Conservation (phyloP, 1,140 invertebrate genomes). For the Drosophila sturtevanti region DNA sequence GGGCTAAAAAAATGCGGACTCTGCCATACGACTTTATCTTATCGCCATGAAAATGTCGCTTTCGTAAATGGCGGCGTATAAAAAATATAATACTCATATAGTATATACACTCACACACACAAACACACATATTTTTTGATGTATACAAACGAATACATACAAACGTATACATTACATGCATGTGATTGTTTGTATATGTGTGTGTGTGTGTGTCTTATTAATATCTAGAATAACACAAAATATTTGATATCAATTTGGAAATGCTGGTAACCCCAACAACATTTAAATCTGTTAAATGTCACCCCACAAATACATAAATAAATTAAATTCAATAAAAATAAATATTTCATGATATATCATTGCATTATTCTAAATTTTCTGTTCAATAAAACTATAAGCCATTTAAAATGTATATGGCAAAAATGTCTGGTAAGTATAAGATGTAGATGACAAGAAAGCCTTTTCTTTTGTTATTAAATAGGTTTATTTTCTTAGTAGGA, state of each 20-base stretch:
- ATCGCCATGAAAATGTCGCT: slow-evolving; percentile 68
- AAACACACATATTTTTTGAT: neutral
- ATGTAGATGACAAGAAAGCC: too few relatives aligned
- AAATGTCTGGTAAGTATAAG: too few relatives aligned
- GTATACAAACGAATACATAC: slow-evolving; percentile 4
- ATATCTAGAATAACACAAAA: slow-evolving; percentile 1
- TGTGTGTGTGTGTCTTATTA: neutral
- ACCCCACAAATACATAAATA: neutral
- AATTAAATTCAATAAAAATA: neutral
- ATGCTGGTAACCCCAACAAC: neutral
- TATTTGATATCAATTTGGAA: neutral
- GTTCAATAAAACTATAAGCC: too few relatives aligned
- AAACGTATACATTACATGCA: slow-evolving; percentile 13
- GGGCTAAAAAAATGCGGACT: slow-evolving; percentile 30
- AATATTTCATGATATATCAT: neutral
- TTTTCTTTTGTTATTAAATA: too few relatives aligned
- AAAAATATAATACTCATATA: slow-evolving; percentile 57
- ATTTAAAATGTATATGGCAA: too few relatives aligned
- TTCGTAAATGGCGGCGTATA: slow-evolving; percentile 73
- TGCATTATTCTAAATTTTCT: neutral
- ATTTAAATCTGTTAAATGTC: neutral
- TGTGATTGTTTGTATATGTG: slow-evolving; percentile 15
- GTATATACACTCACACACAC: slow-evolving; percentile 6
- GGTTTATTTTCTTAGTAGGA: too few relatives aligned
- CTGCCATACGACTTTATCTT: slow-evolving; percentile 62